Conservation (phyloP, 1,140 invertebrate genomes). For the Drosophila takahashii region DNA sequence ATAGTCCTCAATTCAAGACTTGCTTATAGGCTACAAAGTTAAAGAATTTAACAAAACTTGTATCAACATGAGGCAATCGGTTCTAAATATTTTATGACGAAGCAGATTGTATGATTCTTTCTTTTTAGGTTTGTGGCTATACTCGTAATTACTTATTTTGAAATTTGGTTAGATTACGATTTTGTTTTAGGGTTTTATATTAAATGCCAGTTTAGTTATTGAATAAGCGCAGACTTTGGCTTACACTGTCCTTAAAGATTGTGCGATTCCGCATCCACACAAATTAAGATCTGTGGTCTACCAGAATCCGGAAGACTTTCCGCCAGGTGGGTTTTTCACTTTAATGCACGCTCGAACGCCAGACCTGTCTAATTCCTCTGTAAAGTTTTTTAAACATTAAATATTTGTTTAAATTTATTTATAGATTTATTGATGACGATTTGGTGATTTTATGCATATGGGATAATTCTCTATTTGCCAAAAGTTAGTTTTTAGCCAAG, state of each 20-base stretch:
- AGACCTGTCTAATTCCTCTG: conserved; percentile 87
- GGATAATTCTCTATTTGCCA: too few species aligned
- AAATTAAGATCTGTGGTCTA: conserved; percentile 78
- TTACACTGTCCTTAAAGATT: conserved; percentile 45
- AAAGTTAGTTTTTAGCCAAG: too few species aligned
- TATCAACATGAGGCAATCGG: conserved; percentile 37
- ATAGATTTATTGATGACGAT: too few species aligned
- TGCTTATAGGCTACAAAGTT: background rate
- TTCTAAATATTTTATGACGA: background rate
- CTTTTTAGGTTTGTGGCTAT: conserved; percentile 52
- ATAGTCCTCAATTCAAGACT: conserved; percentile 8
- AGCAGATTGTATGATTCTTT: conserved; percentile 23
- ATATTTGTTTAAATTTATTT: background rate
- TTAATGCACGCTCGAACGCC: conserved; percentile 88
- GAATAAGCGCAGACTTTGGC: conserved; percentile 60
- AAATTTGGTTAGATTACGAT: conserved; percentile 57
- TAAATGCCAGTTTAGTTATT: conserved; percentile 53
- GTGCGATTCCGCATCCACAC: conserved; percentile 52
- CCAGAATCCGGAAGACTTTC: conserved; percentile 89
- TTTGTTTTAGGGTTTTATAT: conserved; percentile 39
- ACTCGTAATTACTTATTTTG: conserved; percentile 32
- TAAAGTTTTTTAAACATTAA: conserved; percentile 54
- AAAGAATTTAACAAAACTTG: conserved; percentile 28
- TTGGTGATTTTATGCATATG: too few species aligned
- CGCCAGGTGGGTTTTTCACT: conserved; percentile 88